phyloP scores from a whole-genome alignment of 2,888 invertebrate species.

The Hoplodrina ambigua region DNA sequence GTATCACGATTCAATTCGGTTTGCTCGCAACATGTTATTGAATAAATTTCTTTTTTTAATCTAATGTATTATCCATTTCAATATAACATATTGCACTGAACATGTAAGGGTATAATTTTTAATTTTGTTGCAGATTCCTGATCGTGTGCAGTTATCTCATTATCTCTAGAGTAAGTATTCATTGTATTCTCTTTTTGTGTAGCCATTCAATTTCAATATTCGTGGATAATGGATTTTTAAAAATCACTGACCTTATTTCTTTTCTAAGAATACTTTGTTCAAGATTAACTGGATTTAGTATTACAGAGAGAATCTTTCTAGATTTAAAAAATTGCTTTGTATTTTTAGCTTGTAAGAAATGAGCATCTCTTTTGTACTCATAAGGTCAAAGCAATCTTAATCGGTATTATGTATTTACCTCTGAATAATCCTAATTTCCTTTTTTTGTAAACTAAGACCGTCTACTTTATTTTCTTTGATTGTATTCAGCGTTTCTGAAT shows the following conservation, averaged over 20 bases:
- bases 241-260: conserved; percentile 46
- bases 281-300: conserved; percentile 51
- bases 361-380: conserved; percentile 10
- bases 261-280: conserved; percentile 41
- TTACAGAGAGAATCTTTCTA: conserved; percentile 36
- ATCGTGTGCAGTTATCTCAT: conserved; percentile 78
- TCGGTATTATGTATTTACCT: conserved; percentile 18
- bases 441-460: background rate
- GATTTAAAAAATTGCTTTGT: conserved; percentile 41
- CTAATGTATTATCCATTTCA: conserved; percentile 27
- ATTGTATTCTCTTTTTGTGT: conserved; percentile 32
- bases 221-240: conserved; percentile 43
- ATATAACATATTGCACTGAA: conserved; percentile 24
- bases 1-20: conserved; percentile 80
- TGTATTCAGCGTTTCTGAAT: background rate
- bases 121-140: conserved; percentile 81
- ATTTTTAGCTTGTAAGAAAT: conserved; percentile 26
- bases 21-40: conserved; percentile 66
- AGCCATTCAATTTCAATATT: conserved; percentile 35
- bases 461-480: conserved; percentile 1
- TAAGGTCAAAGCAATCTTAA: conserved; percentile 22
- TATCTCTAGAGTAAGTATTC: conserved; percentile 73
- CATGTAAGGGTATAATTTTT: conserved; percentile 40
- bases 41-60: conserved; percentile 68
- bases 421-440: conserved; percentile 3